Percentiles rank a stretch among this genome's conserved stretches.
phyloP scores from a whole-genome alignment of 2,797 vertebrate species.

The Pipistrellus kuhlii region DNA sequence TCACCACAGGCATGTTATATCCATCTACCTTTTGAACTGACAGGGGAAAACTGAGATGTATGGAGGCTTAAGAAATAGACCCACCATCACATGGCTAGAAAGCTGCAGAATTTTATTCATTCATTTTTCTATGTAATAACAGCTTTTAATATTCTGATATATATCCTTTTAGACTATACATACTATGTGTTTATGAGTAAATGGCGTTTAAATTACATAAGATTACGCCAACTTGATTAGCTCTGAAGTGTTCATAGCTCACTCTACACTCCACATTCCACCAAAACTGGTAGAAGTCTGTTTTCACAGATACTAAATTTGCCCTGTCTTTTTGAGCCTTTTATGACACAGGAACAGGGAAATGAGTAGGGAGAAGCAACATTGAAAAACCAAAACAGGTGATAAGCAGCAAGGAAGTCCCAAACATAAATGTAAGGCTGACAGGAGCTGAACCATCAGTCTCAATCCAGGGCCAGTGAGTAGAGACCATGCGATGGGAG shows the following conservation, averaged over 20 bases:
- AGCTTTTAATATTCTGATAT: neutral
- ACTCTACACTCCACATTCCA: neutral
- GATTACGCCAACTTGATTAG: neutral
- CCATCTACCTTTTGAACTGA: neutral
- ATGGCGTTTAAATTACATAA: neutral
- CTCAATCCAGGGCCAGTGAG: too few relatives aligned
- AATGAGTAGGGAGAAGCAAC: neutral
- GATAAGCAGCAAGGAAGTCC: neutral
- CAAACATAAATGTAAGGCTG: neutral
- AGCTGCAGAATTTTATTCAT: neutral
- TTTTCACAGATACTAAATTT: neutral
- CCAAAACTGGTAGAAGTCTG: neutral
- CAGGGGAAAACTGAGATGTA: neutral
- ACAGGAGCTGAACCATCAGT: neutral
- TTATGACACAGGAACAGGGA: neutral
- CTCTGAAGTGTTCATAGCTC: neutral
- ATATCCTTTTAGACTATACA: neutral
- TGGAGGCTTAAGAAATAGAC: neutral
- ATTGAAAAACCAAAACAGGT: neutral
- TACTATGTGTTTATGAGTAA: neutral
- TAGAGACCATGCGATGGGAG: fast-evolving
- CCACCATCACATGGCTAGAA: neutral
- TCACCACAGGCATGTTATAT: neutral
- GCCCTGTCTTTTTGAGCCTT: neutral
- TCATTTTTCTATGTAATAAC: neutral